Evolutionary conservation across 2,113 vertebrate species (phyloP), one percentile per base, ranked within the genome.

Genomic region (Entosphenus tridentatus): DNA sequence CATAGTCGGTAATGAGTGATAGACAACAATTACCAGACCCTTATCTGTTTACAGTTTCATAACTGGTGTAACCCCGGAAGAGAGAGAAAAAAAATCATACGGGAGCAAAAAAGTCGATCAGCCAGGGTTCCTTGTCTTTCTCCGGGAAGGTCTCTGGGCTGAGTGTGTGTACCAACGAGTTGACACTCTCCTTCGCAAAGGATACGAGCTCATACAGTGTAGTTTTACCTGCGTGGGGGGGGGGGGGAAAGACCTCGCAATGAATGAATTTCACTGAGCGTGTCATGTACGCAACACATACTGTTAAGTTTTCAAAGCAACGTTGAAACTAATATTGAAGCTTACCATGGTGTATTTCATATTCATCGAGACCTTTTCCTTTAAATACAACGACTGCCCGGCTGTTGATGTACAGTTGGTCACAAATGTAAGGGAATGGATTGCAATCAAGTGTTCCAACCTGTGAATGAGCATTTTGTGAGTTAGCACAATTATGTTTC

Each of bases 21-120:
- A 39, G 39, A 39, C 39, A 39, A 39, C 39, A 39, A 39, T 39
- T 39, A 39, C 39, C 39, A 5, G 39, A 39, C 39, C 39, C 39
- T 39, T 39, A 39, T 39, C 39, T 7, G 39, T 39, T 39, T 39
- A 39, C 39, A 39, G 6, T 39, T 39, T 39, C 39, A 39, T 5
- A 39, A 39, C 39, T 39, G 39, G 39, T 39, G 39, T 39, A 39
- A 39, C 39, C 39, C 39, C 39, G 5, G 39, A 39, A 7, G 39
- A 39, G 39, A 18, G 62, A 65, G 54, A 71, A 69, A 65, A 71
- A 71, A 14, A 10, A 55, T 80, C 80, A 84, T 79, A 96, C 92
- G 73, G 92, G 93, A 68, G 89, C 88, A 71, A 98, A 98, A 80
- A 98, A 98, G 78, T 98, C 92, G 56, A 98, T 88, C 70, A 98